These are phyloP conservation scores for Mycetomoellerius zeteki DNA, from an alignment of 1,140 invertebrate species.

Conservation along the genomic window DNA sequence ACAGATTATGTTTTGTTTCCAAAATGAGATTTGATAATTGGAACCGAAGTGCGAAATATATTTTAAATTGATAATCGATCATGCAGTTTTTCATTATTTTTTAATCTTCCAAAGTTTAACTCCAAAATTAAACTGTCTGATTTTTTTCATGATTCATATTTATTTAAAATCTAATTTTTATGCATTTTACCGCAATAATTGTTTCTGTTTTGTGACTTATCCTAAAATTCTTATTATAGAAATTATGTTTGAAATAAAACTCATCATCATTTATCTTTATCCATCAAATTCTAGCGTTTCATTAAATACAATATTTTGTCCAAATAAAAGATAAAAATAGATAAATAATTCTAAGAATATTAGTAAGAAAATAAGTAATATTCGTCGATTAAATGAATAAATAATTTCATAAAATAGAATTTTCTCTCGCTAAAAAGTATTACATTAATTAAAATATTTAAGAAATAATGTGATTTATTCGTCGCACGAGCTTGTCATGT, in stretches of 20 bases:
- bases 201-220: neutral
- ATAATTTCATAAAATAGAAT: neutral
- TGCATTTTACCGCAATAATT: neutral
- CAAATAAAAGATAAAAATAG: conserved; percentile 7
- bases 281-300: conserved; percentile 1
- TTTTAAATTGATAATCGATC: neutral
- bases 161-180: neutral
- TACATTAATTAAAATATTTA: conserved; percentile 31
- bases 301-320: neutral
- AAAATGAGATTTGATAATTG: neutral
- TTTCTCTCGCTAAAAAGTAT: neutral
- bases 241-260: neutral
- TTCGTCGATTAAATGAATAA: neutral
- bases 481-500: neutral
- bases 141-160: neutral
- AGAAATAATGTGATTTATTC: conserved; percentile 10
- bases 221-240: neutral
- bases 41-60: neutral
- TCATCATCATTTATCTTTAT: conserved; percentile 47
- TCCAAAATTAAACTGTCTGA: neutral
- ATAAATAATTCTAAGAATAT: neutral
- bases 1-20: neutral
- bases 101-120: neutral
- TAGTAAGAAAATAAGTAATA: neutral
- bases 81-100: neutral